Conservation (phyloP, 2,113 vertebrate genomes). For the Prolemur simus region DNA sequence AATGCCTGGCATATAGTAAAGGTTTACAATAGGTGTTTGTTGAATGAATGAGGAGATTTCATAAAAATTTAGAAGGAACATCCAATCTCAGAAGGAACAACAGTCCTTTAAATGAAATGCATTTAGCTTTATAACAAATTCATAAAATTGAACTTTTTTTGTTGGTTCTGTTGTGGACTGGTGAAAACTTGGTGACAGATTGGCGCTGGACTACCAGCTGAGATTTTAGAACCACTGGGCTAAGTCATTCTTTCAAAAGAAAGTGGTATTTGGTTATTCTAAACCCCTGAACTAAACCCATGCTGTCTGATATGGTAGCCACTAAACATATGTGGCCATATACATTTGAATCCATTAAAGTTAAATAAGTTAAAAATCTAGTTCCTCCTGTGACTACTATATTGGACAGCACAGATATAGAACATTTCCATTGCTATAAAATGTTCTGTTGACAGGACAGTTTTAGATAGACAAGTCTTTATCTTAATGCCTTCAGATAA, state of each 20-base stretch:
- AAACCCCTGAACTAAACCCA: neutral
- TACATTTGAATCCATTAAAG: conserved; percentile 29
- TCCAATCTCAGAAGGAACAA: neutral
- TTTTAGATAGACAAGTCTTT: neutral
- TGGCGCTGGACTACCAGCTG: neutral
- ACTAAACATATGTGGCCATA: neutral
- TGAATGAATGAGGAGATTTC: conserved; percentile 14
- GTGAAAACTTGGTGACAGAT: conserved; percentile 5
- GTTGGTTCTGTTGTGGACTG: neutral
- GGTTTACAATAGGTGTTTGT: neutral
- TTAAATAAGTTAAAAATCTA: neutral
- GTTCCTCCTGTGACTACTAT: neutral
- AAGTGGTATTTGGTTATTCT: conserved; percentile 30
- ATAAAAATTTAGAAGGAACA: neutral
- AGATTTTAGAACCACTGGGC: neutral
- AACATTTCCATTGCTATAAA: neutral
- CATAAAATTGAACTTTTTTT: neutral
- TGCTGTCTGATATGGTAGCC: neutral
- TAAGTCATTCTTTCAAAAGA: conserved; percentile 34
- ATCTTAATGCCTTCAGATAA: conserved; percentile 31
- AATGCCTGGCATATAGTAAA: neutral
- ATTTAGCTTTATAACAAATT: conserved; percentile 47
- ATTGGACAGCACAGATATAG: neutral
- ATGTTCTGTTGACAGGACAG: neutral
- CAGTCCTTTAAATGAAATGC: conserved; percentile 13